Evolutionary conservation across 2,888 invertebrate genomes (phyloP).

Genomic region (Trichogramma evanescens): DNA sequence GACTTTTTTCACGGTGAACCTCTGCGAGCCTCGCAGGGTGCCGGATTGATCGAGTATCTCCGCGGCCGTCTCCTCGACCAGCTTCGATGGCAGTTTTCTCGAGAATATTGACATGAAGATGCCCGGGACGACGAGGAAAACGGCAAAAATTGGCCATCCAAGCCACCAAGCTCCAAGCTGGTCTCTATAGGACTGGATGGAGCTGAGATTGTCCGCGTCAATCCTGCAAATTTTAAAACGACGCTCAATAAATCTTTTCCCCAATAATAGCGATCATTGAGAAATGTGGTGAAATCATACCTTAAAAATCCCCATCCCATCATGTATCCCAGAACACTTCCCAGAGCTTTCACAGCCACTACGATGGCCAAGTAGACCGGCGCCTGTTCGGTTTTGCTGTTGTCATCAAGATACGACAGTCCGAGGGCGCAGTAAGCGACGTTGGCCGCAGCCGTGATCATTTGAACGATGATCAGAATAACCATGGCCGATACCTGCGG

Average conservation of each 20-base stretch:
- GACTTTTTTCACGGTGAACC: conserved; percentile 20
- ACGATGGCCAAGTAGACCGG: conserved; percentile 42
- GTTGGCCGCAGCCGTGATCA: conserved; percentile 48
- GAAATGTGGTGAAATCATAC: background rate
- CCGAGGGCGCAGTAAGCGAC: conserved; percentile 53
- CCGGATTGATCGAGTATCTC: conserved; percentile 50
- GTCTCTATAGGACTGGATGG: conserved; percentile 34
- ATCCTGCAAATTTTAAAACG: conserved; percentile 8
- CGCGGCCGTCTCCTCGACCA: conserved; percentile 54
- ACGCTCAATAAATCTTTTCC: too few relatives aligned
- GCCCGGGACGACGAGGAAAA: conserved; percentile 48
- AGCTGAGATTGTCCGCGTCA: conserved; percentile 24
- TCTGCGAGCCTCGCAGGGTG: conserved; percentile 26
- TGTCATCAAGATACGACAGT: conserved; percentile 58
- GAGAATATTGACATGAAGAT: conserved; percentile 54
- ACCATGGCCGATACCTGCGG: conserved; percentile 43
- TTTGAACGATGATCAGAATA: conserved; percentile 50
- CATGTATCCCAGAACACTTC: conserved; percentile 35
- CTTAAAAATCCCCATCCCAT: conserved; percentile 39
- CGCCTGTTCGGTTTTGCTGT: conserved; percentile 51
- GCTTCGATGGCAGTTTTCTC: conserved; percentile 49
- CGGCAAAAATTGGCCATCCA: conserved; percentile 52
- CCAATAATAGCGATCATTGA: too few relatives aligned
- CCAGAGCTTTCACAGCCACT: conserved; percentile 34
- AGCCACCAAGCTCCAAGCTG: conserved; percentile 46